These are phyloP conservation scores for Lepidocolaptes lacrymiger DNA, from an alignment of 2,797 vertebrate genomes.

Conservation along the genomic window DNA sequence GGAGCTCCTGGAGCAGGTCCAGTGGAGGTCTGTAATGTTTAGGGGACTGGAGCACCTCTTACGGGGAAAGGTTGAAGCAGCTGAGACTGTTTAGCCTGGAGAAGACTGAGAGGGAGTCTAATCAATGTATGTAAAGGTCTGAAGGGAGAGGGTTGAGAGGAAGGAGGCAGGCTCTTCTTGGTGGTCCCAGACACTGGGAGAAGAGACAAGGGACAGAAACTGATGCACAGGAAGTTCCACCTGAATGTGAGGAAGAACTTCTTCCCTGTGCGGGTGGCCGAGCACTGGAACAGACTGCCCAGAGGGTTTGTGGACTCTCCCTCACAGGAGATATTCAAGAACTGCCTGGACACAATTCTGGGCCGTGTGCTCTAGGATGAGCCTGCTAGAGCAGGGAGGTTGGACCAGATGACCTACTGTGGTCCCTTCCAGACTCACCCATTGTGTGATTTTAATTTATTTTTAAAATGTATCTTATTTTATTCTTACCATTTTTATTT, in stretches of 20 bases:
- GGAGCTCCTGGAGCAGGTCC: not conserved
- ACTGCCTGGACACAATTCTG: not conserved
- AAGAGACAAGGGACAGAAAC: not conserved
- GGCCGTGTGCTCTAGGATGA: not conserved
- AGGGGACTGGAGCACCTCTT: not conserved
- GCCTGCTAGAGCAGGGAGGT: too few relatives aligned
- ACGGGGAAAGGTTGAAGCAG: not conserved
- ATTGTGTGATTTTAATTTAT: not conserved
- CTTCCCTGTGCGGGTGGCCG: too few relatives aligned
- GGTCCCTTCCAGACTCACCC: not conserved
- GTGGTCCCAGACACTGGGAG: not conserved
- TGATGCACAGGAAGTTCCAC: not conserved
- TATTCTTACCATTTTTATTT: not conserved
- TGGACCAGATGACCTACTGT: not conserved
- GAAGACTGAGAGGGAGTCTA: not conserved
- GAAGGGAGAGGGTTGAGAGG: rapidly evolving
- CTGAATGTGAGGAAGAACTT: not conserved
- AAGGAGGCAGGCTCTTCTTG: not conserved
- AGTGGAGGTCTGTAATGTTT: too few relatives aligned
- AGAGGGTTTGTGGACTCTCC: not conserved
- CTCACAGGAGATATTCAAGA: not conserved
- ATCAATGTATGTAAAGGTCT: too few relatives aligned
- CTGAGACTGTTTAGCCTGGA: not conserved
- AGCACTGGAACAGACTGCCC: not conserved
- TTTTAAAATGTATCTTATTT: not conserved